Base-by-base conservation (phyloP, 2,797 vertebrate genomes). In the Ctenopoma multispine region DNA sequence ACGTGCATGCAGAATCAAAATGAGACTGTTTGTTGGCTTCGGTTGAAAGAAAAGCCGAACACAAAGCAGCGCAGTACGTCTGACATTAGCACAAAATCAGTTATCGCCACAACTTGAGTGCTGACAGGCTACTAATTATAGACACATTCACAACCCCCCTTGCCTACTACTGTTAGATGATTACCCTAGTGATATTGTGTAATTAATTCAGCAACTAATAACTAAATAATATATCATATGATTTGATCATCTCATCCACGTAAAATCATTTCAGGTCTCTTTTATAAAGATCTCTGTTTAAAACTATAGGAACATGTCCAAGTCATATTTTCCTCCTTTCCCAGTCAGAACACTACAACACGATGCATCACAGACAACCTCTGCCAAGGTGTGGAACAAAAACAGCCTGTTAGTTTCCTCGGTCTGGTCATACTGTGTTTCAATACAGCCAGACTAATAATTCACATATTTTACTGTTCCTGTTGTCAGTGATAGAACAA, bases 1-100 rank as follows among this genome's bases (percentile, higher is more conserved):
- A 86, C 81, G 59, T 61, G 78, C 77, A 49, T 83, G 75, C 55
- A 69, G 76, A 87, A 80, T 85, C 55, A 4, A 68, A 70, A 79
- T 69, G 7, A 81, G 62, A 63, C 68, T 85, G 75, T 86, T 83
- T 82, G 75, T 69, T 78, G 75, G 69, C 48, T 76, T 49, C 38
- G 54, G 59, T 72, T 86, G 64, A 66, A 69, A 60, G 24, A 29
- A 69, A 81, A 76, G 27, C 13, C 59, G 50, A 63, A 12, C 58
- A 67, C 36, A 65, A 58, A 72, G 72, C 36, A 38, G 50, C 72
- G 55, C 62, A 46, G 27, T 41, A 3, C 14, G 20, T 66, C 21
- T 77, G 57, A 60, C 61, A 57, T 48, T 29, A 53, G 67, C 41
- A 63, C 64, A 67, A 66, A 65, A 29, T 61, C 54, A 54, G 23